phyloP scores from a whole-genome alignment of 2,113 vertebrate species.

The Saguinus midas region DNA sequence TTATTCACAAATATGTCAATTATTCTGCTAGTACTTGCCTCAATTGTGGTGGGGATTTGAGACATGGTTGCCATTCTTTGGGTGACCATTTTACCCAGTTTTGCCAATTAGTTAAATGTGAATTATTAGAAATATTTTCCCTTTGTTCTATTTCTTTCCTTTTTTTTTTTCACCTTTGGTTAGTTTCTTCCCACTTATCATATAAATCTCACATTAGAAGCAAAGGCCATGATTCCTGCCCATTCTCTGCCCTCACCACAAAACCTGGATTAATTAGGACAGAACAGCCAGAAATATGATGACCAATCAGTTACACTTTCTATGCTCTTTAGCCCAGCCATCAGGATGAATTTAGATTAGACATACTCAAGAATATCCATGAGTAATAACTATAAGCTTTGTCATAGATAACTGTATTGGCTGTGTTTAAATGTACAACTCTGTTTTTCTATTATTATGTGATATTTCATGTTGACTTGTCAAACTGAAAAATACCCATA shows the following conservation, averaged over 20 bases:
- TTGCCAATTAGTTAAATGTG: slow-evolving; percentile 9
- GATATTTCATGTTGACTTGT: slow-evolving; percentile 80
- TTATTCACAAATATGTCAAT: not conserved
- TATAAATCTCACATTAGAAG: not conserved
- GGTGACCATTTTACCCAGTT: not conserved
- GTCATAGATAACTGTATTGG: slow-evolving; percentile 65
- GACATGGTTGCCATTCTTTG: not conserved
- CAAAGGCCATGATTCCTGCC: not conserved
- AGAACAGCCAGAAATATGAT: not conserved
- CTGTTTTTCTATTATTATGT: slow-evolving; percentile 77
- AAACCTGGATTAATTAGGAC: not conserved
- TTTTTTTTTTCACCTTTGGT: not conserved
- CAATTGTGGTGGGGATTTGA: not conserved
- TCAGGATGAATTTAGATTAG: slow-evolving; percentile 48
- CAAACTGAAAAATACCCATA: slow-evolving; percentile 79
- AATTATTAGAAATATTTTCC: not conserved
- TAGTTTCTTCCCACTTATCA: slow-evolving; percentile 1
- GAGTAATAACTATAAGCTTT: slow-evolving; percentile 61
- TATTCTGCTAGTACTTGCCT: not conserved
- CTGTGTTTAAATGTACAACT: slow-evolving; percentile 71
- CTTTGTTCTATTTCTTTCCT: not conserved
- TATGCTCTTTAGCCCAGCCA: not conserved
- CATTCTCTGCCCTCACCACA: not conserved
- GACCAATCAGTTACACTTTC: not conserved
- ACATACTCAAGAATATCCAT: slow-evolving; percentile 39